phyloP scores from a whole-genome alignment of 2,797 vertebrate genomes.

The Monodelphis domestica region DNA sequence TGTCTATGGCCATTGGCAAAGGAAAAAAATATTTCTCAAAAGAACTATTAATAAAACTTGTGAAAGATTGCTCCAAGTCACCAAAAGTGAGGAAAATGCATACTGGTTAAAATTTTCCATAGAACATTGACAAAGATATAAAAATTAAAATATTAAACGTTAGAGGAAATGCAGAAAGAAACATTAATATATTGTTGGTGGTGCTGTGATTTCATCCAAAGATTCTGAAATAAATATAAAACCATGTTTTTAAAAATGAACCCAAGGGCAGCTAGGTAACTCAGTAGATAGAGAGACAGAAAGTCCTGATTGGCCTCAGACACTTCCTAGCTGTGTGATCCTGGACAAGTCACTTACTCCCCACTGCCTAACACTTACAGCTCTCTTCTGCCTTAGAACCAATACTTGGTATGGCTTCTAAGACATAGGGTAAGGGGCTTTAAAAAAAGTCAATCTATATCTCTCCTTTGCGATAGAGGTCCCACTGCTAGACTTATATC shows the following conservation, averaged over 20 bases:
- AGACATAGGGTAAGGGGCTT: too few relatives aligned
- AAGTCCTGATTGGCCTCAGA: too few relatives aligned
- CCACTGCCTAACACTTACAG: too few relatives aligned
- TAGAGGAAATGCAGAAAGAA: background rate
- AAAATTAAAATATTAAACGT: background rate
- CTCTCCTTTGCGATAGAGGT: background rate
- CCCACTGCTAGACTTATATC: background rate
- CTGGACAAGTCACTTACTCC: too few relatives aligned
- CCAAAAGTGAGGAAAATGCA: background rate
- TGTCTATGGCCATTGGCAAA: background rate
- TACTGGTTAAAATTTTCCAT: background rate
- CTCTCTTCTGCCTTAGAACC: too few relatives aligned
- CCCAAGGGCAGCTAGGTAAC: too few relatives aligned
- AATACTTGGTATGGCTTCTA: too few relatives aligned
- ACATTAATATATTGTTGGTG: background rate
- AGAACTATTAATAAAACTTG: background rate
- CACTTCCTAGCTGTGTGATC: too few relatives aligned
- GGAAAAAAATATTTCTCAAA: background rate
- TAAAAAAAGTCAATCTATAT: too few relatives aligned
- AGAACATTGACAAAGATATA: background rate
- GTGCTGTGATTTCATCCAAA: background rate
- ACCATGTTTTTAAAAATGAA: background rate
- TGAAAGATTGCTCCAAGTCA: background rate
- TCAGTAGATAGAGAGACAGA: too few relatives aligned
- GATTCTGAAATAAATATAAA: background rate